phyloP scores from a whole-genome alignment of 2,888 invertebrate species.

The Epinotia demarniana region DNA sequence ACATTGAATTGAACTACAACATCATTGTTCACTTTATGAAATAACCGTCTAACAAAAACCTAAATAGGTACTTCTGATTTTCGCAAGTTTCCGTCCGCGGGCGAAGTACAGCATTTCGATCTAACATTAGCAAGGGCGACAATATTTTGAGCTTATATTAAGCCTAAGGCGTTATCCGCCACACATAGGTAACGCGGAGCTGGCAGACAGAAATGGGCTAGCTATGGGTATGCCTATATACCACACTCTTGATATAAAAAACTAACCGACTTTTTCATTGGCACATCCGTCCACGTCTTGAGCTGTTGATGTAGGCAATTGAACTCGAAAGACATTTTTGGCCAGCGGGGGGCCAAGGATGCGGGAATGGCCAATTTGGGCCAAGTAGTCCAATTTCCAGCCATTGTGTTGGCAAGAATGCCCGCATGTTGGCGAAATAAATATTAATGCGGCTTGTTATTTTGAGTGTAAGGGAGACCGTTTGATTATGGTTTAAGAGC shows the following conservation, averaged over 20 bases:
- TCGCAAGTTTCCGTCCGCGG: too few species aligned
- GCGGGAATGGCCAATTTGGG: conserved; percentile 82
- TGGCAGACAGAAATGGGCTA: neutral
- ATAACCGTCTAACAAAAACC: too few species aligned
- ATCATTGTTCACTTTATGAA: too few species aligned
- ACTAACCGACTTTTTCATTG: neutral
- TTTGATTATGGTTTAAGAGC: neutral
- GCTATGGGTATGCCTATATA: neutral
- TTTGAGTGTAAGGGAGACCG: conserved; percentile 24
- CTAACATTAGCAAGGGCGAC: too few species aligned
- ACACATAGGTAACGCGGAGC: too few species aligned
- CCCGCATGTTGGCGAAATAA: conserved; percentile 78
- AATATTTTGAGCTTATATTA: too few species aligned
- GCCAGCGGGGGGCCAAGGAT: conserved; percentile 72
- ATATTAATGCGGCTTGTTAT: conserved; percentile 62
- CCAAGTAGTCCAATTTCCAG: conserved; percentile 76
- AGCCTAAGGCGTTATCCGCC: too few species aligned
- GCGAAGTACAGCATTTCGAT: too few species aligned
- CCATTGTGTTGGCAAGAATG: conserved; percentile 67
- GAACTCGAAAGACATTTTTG: conserved; percentile 56
- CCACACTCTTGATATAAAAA: neutral
- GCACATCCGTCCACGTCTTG: conserved; percentile 28
- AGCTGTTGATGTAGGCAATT: conserved; percentile 9
- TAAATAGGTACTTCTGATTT: too few species aligned
- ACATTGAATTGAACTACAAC: too few species aligned